A percentile compares a stretch with the other conserved stretches of the same genome.
These are phyloP conservation scores for Myoxocephalus aenaeus DNA, from an alignment of 2,797 vertebrate species.

Conservation along the genomic window DNA sequence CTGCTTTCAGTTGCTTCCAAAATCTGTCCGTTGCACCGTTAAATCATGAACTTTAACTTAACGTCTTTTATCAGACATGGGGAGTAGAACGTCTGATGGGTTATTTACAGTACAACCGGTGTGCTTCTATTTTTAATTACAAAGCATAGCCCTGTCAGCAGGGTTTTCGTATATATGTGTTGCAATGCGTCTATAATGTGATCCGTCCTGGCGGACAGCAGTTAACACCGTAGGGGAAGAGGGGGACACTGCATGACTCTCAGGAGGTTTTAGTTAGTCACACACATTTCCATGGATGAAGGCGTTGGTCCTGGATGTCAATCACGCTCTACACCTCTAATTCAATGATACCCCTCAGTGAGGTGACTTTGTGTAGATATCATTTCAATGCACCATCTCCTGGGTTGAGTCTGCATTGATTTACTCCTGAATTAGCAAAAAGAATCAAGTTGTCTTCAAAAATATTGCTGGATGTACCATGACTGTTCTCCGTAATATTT, in stretches of 20 bases:
- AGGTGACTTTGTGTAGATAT: no score
- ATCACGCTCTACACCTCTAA: neutral
- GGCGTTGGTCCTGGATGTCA: neutral
- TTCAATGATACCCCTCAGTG: neutral
- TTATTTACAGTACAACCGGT: neutral
- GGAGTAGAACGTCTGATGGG: neutral
- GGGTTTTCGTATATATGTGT: neutral
- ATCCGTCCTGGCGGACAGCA: conserved; percentile 49
- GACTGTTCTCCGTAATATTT: neutral
- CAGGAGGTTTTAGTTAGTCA: conserved; percentile 82
- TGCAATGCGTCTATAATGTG: conserved; percentile 68
- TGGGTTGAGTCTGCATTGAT: neutral
- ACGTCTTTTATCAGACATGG: neutral
- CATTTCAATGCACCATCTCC: neutral
- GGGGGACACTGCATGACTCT: conserved; percentile 69
- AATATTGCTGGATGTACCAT: neutral
- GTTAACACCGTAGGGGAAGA: neutral
- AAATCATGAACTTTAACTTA: neutral
- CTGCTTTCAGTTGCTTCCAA: neutral
- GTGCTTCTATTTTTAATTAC: conserved; percentile 19
- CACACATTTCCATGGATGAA: conserved; percentile 44
- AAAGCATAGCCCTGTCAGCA: neutral
- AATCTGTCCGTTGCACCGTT: neutral
- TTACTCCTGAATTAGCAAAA: neutral
- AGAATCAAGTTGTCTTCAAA: neutral